Conservation (phyloP, 2,797 vertebrate species). For the Carduelis carduelis region DNA sequence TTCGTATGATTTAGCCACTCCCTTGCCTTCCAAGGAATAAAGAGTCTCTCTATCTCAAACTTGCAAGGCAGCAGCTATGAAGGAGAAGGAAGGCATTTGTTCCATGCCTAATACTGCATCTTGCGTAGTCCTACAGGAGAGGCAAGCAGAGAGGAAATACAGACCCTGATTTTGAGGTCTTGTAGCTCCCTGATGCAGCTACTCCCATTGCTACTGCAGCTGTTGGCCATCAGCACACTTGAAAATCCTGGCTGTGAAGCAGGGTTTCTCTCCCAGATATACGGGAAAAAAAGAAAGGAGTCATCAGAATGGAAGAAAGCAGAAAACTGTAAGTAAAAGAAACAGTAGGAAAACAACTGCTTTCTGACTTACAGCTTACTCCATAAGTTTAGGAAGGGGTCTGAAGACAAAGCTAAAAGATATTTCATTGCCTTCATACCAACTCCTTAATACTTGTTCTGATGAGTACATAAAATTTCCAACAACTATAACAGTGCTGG, state of each 20-base stretch:
- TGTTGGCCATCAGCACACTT: background rate
- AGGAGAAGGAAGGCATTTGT: background rate
- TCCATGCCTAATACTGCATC: background rate
- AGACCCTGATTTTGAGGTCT: background rate
- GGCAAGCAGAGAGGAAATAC: background rate
- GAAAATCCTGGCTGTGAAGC: background rate
- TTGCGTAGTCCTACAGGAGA: background rate
- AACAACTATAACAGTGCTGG: background rate
- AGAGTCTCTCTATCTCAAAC: background rate
- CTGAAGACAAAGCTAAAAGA: background rate
- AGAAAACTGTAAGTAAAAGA: background rate
- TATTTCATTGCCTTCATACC: background rate
- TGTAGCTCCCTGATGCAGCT: background rate
- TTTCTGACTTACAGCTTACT: background rate
- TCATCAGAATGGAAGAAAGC: background rate
- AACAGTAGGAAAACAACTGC: background rate
- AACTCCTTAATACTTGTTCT: background rate
- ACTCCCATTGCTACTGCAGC: background rate
- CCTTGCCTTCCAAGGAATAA: background rate
- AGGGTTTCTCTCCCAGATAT: background rate
- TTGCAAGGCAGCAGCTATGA: background rate
- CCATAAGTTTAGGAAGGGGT: fast-evolving
- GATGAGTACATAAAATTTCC: background rate
- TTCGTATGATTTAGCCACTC: background rate
- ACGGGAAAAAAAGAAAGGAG: background rate